These are phyloP conservation scores for Philantomba maxwellii DNA, from an alignment of 2,113 vertebrate species.

Conservation along the genomic window DNA sequence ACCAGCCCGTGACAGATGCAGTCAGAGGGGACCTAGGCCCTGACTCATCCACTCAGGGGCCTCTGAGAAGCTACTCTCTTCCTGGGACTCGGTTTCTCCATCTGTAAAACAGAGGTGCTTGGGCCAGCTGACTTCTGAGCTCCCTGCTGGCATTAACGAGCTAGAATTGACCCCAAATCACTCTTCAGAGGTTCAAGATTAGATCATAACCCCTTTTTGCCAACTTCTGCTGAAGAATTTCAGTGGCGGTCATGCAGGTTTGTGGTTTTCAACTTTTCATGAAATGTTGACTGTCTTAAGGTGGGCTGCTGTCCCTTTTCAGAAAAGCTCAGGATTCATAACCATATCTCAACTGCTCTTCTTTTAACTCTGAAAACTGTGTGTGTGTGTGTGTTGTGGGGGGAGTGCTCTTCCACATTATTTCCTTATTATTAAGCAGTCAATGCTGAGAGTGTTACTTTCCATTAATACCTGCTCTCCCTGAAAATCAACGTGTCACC, in stretches of 20 bases:
- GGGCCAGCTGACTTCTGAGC: background rate
- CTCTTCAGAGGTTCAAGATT: background rate
- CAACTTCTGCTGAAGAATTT: background rate
- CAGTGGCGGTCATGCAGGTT: background rate
- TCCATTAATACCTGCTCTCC: background rate
- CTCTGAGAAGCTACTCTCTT: background rate
- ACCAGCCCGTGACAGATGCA: accelerated
- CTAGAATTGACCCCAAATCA: background rate
- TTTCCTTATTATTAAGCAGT: conserved; percentile 17
- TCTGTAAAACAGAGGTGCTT: background rate
- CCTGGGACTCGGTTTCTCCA: background rate
- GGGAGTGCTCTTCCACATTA: background rate
- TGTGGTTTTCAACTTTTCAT: background rate
- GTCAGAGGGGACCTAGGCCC: background rate
- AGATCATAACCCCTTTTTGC: background rate
- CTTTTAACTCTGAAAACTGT: background rate
- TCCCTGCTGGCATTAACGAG: background rate
- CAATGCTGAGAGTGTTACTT: background rate
- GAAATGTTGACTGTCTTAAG: background rate
- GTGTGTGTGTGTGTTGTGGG: background rate
- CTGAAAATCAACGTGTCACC: background rate
- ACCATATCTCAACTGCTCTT: background rate
- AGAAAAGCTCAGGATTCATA: background rate
- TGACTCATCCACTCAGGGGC: background rate
- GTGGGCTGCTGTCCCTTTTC: background rate